Base-by-base conservation (phyloP, 2,113 vertebrate genomes). In the Delphinapterus leucas region DNA sequence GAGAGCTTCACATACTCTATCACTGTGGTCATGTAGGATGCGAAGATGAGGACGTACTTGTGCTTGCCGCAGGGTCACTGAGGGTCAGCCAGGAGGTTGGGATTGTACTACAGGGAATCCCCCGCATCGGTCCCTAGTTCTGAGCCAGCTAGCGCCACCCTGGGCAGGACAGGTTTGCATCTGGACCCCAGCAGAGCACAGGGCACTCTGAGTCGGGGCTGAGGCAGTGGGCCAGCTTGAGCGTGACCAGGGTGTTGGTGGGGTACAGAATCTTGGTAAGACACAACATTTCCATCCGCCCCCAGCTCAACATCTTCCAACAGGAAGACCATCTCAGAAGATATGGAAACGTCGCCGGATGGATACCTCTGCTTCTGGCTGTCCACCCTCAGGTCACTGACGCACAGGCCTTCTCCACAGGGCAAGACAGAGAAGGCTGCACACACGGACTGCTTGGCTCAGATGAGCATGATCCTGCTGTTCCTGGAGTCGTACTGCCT, bases 41-140 rank as follows among this genome's bases (percentile, higher is more conserved):
- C 99, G 55, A 99, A 99, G 98, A 99, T 99, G 97, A 99, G 99
- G 67, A 99, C 99, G 18, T 99, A 98, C 97, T 99, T 99, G 97
- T 99, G 99, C 98, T 99, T 99, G 96, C 99, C 99, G 93, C 99
- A 99, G 38, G 99, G 99, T 99, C 99, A 99, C 96, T 99, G 99
- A 11, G 99, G 99, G 98, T 99, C 99, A 47, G 99, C 99, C 96
- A 99, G 99, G 88, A 99, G 98, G 98, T 99, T 98, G 10, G 99
- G 99, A 97, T 99, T 99, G 60, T 99, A 99, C 67, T 99, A 99
- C 8, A 98, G 25, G 1, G 98, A 38, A 7, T 99, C 99, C 6
- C 99, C 99, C 1, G 47, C 90, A 18, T 99, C 98, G 0, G 85
- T 93, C 97, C 99, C 99, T 20, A 99, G 97, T 90, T 99, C 99